These are phyloP conservation scores for Sitta europaea DNA, from an alignment of 2,113 vertebrate species.

Conservation along the genomic window DNA sequence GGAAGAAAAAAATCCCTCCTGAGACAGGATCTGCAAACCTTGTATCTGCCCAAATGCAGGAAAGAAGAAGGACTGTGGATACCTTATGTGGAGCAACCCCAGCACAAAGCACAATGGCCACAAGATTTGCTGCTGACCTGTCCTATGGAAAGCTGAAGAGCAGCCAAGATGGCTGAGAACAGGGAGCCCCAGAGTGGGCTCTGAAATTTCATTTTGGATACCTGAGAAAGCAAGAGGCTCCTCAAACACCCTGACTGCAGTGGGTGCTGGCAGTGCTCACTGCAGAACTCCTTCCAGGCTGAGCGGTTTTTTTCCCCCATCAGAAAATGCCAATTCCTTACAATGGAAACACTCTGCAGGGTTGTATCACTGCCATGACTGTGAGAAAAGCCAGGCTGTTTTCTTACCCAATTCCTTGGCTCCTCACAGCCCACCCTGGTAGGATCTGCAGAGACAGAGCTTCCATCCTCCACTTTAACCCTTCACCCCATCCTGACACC, in stretches of 20 bases:
- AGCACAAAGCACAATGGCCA: neutral
- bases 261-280: neutral
- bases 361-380: neutral
- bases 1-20: neutral
- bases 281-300: neutral
- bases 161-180: neutral
- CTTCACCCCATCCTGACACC: neutral
- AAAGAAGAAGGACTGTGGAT: neutral
- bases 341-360: constrained; percentile 25
- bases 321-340: constrained; percentile 4
- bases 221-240: neutral
- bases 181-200: neutral
- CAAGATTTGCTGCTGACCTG: neutral
- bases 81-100: neutral
- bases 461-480: neutral
- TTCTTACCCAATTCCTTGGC: constrained; percentile 25
- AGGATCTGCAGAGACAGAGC: neutral
- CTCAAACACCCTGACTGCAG: neutral
- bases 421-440: neutral
- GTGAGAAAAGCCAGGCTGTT: constrained; percentile 15
- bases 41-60: neutral
- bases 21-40: neutral
- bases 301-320: neutral
- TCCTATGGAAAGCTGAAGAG: neutral
- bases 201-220: neutral